Evolutionary conservation across 1,140 invertebrate species (phyloP).

Genomic region (Heliconius nattereri): DNA sequence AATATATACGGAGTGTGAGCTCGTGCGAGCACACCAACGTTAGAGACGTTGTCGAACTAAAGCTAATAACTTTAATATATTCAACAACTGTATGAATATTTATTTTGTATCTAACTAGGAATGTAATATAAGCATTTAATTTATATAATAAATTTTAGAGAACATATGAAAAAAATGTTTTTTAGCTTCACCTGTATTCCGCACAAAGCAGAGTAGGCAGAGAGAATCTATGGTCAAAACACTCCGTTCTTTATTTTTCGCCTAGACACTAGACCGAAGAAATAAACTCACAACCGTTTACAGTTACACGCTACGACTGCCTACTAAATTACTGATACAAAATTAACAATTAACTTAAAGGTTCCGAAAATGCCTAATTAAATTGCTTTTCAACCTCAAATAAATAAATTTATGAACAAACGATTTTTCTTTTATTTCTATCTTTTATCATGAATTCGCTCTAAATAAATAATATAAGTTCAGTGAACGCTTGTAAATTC

Average conservation of each 20-base stretch:
- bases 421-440: constrained; percentile 16
- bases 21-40: neutral
- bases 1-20: neutral
- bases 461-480: constrained; percentile 8
- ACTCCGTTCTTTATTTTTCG: too few species aligned
- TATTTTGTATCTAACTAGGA: neutral
- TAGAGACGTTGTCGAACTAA: constrained; percentile 11
- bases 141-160: too few species aligned
- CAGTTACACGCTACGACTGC: too few species aligned
- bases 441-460: constrained; percentile 19
- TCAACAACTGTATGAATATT: constrained; percentile 19
- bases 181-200: too few species aligned
- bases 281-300: too few species aligned
- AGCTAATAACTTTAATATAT: constrained; percentile 15
- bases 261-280: too few species aligned
- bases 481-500: constrained; percentile 20
- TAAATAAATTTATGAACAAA: constrained; percentile 25
- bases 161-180: too few species aligned
- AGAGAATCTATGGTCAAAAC: too few species aligned
- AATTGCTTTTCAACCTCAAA: neutral
- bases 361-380: neutral
- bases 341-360: neutral
- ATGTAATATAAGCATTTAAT: neutral
- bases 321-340: neutral
- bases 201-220: too few species aligned